Base-by-base conservation (phyloP, 2,113 vertebrate genomes). In the Brienomyrus longianalis region DNA sequence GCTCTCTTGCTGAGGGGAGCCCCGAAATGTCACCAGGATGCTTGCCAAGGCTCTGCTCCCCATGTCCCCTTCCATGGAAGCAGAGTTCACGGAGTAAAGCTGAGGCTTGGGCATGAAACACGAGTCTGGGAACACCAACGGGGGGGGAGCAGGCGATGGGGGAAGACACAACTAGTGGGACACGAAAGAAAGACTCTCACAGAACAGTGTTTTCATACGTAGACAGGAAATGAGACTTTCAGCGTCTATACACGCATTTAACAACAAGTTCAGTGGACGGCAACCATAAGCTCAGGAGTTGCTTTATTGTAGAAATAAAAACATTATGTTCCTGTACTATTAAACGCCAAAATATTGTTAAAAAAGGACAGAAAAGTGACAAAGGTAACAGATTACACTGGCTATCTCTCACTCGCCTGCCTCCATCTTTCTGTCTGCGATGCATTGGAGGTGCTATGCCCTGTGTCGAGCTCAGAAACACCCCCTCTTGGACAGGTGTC, bases 191-290 rank as follows among this genome's bases (percentile, higher is more conserved):
- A 50, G 90, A 66, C 19, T 85, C 50, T 85, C 43, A 84, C 51
- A 66, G 35, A 45, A 43, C 50, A 35, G 43, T 84, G 80, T 85
- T 85, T 89, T 84, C 80, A 48, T 89, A 50, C 50, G n/a, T 10
- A 51, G 83, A 21, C 83, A 89, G 89, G 89, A 89, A 89, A 62
- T 90, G 83, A 90, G 87, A 87, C 56, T 23, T 15, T 89, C 21
- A 19, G 54, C 52, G 31, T 9, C 47, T 56, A 62, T 35, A 27
- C 21, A 87, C 21, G 39, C 35, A 51, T 9, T 39, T 39, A 90
- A 50, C 56, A 70, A 39, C 59, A 62, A 2, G 35, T 5, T 77
- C 56, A 19, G 23, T 66, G 43, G 51, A 84, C 45, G 88, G 39
- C 7, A 83, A 19, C 51, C 19, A 56, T 45, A 23, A 48, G 19